phyloP scores from a whole-genome alignment of 2,113 vertebrate genomes.

The Colistium nudipinnis region DNA sequence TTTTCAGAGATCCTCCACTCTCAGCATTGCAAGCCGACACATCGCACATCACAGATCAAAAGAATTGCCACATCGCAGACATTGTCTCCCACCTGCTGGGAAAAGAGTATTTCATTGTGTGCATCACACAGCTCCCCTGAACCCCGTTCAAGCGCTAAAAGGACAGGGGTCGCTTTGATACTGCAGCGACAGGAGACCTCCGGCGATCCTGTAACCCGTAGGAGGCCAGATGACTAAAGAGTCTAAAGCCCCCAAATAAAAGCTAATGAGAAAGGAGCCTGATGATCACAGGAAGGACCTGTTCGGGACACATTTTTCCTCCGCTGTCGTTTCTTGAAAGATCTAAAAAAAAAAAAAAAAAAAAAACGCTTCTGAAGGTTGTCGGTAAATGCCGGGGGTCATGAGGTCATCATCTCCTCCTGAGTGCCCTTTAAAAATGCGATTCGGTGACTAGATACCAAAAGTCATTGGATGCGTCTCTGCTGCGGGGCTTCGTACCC shows the following conservation, averaged over 20 bases:
- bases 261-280: not conserved
- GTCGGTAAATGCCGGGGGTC: conserved; percentile 9
- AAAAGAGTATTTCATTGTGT: conserved; percentile 46
- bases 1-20: conserved; percentile 29
- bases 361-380: no score
- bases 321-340: not conserved
- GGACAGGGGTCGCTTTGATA: conserved; percentile 31
- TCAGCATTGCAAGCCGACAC: conserved; percentile 41
- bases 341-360: no score
- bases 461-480: conserved; percentile 14
- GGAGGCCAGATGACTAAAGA: conserved; percentile 4
- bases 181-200: conserved; percentile 9
- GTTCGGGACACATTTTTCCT: not conserved
- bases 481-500: not conserved
- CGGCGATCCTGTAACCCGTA: conserved; percentile 14
- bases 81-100: conserved; percentile 21
- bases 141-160: conserved; percentile 20
- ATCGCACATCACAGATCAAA: conserved; percentile 60
- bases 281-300: not conserved
- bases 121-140: conserved; percentile 40
- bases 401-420: conserved; percentile 5
- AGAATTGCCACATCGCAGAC: conserved; percentile 49
- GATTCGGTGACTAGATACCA: conserved; percentile 14
- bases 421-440: conserved; percentile 14
- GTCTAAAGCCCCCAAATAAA: conserved; percentile 3